A percentile compares a stretch with the other conserved stretches of the same genome.
These are phyloP conservation scores for Mystacornis crossleyi DNA, from an alignment of 2,113 vertebrate genomes.

Conservation along the genomic window DNA sequence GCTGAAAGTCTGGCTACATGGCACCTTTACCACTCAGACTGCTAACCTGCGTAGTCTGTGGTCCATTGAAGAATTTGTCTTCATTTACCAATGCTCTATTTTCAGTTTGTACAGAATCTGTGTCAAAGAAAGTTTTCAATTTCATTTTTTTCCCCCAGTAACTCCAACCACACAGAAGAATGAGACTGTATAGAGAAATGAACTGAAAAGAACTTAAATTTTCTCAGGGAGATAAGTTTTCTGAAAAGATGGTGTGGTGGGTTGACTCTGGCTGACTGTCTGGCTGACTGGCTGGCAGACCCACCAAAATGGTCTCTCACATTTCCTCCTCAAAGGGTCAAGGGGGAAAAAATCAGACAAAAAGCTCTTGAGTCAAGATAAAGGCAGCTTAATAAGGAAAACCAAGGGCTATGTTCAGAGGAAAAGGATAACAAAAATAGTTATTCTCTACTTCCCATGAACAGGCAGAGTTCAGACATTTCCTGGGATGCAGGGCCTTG, in stretches of 20 bases:
- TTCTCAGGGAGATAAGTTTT: background rate
- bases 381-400: background rate
- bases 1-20: background rate
- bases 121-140: background rate
- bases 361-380: background rate
- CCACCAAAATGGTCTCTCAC: background rate
- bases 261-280: background rate
- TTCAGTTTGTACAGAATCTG: background rate
- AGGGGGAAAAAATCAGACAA: background rate
- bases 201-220: background rate
- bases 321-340: background rate
- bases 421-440: background rate
- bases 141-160: background rate
- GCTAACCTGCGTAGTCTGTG: background rate
- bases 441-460: background rate
- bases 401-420: background rate
- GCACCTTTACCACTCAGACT: background rate
- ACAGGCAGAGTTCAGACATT: background rate
- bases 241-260: background rate
- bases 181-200: background rate
- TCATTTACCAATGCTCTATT: background rate
- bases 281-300: too few species aligned
- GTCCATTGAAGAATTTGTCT: background rate
- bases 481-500: background rate
- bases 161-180: background rate